A percentile compares a stretch with the other conserved stretches of the same genome.
Evolutionary conservation across 2,888 invertebrate genomes (phyloP).

Genomic region (Acrobasis repandana): DNA sequence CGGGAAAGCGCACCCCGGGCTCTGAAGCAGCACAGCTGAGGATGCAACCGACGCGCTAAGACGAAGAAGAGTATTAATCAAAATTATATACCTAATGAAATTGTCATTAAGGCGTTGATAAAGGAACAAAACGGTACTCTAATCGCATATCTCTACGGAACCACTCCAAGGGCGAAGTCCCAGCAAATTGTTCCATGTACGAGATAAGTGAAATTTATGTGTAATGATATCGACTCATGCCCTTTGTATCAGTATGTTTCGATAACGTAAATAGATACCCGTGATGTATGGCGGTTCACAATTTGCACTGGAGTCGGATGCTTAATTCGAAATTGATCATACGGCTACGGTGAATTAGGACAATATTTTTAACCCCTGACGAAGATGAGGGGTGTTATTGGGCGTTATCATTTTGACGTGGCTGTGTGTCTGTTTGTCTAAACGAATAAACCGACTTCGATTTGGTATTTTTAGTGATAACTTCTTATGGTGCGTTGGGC

Average conservation of each 20-base stretch:
- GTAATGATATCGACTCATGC: conserved; percentile 71
- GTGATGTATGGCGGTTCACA: conserved; percentile 61
- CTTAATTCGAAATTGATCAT: conserved; percentile 42
- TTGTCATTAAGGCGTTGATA: neutral
- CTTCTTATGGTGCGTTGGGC: too few species aligned
- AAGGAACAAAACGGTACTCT: conserved; percentile 20
- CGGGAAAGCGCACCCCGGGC: too few species aligned
- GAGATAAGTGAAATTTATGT: conserved; percentile 76
- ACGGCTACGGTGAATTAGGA: too few species aligned
- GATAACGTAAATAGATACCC: conserved; percentile 60
- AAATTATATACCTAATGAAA: neutral
- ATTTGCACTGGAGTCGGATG: conserved; percentile 58
- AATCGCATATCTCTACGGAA: conserved; percentile 17
- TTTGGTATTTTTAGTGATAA: too few species aligned
- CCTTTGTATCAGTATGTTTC: conserved; percentile 69
- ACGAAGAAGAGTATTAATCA: too few species aligned
- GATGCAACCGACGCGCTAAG: too few species aligned
- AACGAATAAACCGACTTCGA: too few species aligned
- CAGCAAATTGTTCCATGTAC: conserved; percentile 66
- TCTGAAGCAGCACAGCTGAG: too few species aligned
- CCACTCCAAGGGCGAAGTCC: neutral
- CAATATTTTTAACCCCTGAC: too few species aligned
- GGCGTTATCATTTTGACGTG: too few species aligned
- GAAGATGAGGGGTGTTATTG: too few species aligned
- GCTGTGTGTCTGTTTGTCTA: too few species aligned